Percentiles rank a stretch among this genome's conserved stretches.
Conservation (phyloP, 1,140 invertebrate genomes). For the Anastrepha ludens region DNA sequence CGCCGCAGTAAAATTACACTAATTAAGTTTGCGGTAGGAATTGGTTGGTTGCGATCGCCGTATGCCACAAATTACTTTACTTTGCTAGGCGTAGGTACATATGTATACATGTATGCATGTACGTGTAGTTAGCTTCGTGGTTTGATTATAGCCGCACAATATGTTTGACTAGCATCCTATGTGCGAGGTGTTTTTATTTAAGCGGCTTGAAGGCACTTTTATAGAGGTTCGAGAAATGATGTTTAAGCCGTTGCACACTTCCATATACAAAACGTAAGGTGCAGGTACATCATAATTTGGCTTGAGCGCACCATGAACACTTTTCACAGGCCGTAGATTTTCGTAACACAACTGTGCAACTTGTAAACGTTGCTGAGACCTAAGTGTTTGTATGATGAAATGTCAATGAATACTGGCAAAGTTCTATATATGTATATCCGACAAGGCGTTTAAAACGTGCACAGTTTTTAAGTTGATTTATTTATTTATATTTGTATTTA, state of each 20-base stretch:
- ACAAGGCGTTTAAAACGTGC: not conserved
- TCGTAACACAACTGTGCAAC: too few species aligned
- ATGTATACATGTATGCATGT: not conserved
- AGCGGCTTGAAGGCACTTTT: too few species aligned
- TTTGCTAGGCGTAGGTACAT: not conserved
- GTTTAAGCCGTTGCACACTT: too few species aligned
- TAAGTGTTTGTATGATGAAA: not conserved
- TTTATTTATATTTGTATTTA: too few species aligned
- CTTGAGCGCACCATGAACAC: too few species aligned
- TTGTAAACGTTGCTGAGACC: too few species aligned
- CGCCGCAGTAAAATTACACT: constrained; percentile 17
- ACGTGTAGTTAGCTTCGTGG: not conserved
- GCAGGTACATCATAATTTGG: too few species aligned
- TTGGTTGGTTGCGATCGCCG: not conserved
- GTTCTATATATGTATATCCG: too few species aligned
- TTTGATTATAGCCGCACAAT: not conserved
- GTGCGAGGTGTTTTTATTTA: not conserved
- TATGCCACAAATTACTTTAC: not conserved
- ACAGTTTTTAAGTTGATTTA: too few species aligned
- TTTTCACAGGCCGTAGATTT: too few species aligned
- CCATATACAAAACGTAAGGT: too few species aligned
- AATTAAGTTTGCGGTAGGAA: constrained; percentile 35
- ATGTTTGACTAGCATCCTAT: not conserved
- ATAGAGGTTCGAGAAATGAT: too few species aligned
- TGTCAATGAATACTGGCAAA: not conserved